Conservation (phyloP, 2,888 invertebrate species). For the Busseola fusca region DNA sequence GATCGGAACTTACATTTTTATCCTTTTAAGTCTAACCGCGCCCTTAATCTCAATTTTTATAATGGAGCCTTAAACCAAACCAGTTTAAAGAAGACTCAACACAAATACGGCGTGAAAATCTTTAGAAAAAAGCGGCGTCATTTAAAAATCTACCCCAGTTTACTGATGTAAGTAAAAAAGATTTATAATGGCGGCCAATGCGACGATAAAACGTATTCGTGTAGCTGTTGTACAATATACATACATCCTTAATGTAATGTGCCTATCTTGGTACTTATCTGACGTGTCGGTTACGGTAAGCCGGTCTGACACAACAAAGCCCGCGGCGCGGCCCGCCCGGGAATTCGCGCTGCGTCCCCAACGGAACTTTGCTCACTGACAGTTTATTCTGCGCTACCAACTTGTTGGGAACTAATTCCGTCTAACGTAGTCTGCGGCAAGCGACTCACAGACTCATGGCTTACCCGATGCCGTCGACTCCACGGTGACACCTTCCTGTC, state of each 20-base stretch:
- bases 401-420: slow-evolving; percentile 78
- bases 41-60: slow-evolving; percentile 29
- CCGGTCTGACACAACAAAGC: slow-evolving; percentile 64
- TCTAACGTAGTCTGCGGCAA: slow-evolving; percentile 74
- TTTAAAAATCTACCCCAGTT: slow-evolving; percentile 38
- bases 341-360: slow-evolving; percentile 62
- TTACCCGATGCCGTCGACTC: slow-evolving; percentile 63
- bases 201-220: slow-evolving; percentile 38
- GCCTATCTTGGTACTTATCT: slow-evolving; percentile 61
- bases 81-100: slow-evolving; percentile 43
- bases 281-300: slow-evolving; percentile 62
- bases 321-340: slow-evolving; percentile 54
- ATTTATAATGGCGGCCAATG: slow-evolving; percentile 35
- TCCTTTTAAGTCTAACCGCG: slow-evolving; percentile 35
- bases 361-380: slow-evolving; percentile 68
- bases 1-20: slow-evolving; percentile 31
- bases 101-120: slow-evolving; percentile 13
- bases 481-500: slow-evolving; percentile 70
- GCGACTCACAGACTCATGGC: slow-evolving; percentile 66
- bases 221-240: slow-evolving; percentile 31
- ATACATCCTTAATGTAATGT: slow-evolving; percentile 52
- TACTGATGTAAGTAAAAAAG: slow-evolving; percentile 33
- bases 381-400: slow-evolving; percentile 72
- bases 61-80: slow-evolving; percentile 40
- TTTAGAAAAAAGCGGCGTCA: slow-evolving; percentile 23